These are phyloP conservation scores for Phyto melanocephala DNA, from an alignment of 2,888 invertebrate genomes.

Conservation along the genomic window DNA sequence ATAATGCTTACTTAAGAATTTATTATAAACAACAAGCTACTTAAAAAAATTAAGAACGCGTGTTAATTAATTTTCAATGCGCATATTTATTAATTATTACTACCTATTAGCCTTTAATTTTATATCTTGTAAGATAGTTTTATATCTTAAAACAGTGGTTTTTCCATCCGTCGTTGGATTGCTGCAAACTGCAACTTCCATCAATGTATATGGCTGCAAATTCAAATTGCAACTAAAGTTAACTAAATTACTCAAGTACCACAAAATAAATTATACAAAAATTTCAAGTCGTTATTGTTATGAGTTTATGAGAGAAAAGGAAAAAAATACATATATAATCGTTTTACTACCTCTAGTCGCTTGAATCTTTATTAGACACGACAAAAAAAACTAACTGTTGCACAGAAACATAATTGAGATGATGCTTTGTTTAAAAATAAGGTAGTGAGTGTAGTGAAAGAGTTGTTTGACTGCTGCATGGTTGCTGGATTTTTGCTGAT, in stretches of 20 bases:
- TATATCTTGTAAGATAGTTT: conserved; percentile 3
- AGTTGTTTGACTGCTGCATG: conserved; percentile 67
- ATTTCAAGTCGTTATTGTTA: conserved; percentile 6
- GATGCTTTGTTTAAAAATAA: conserved; percentile 28
- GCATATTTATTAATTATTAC: neutral
- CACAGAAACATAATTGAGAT: conserved; percentile 68
- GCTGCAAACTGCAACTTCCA: neutral
- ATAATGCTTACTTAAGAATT: too few species aligned
- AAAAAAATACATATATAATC: neutral
- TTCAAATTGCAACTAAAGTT: conserved; percentile 57
- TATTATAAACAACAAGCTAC: neutral
- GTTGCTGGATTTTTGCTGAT: conserved; percentile 1
- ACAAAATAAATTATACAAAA: conserved; percentile 46
- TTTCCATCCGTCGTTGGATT: neutral
- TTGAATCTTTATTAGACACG: conserved; percentile 25
- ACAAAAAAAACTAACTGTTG: conserved; percentile 65
- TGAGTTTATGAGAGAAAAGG: neutral
- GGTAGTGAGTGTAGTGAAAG: conserved; percentile 60
- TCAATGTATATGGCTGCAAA: conserved; percentile 47
- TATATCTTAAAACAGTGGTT: neutral
- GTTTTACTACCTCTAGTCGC: conserved; percentile 30
- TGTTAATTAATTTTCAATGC: neutral
- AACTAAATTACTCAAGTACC: conserved; percentile 41
- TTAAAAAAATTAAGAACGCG: neutral
- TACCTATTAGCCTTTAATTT: conserved; percentile 7